Base-by-base conservation (phyloP, 2,888 invertebrate genomes). In the Tipula helvola region DNA sequence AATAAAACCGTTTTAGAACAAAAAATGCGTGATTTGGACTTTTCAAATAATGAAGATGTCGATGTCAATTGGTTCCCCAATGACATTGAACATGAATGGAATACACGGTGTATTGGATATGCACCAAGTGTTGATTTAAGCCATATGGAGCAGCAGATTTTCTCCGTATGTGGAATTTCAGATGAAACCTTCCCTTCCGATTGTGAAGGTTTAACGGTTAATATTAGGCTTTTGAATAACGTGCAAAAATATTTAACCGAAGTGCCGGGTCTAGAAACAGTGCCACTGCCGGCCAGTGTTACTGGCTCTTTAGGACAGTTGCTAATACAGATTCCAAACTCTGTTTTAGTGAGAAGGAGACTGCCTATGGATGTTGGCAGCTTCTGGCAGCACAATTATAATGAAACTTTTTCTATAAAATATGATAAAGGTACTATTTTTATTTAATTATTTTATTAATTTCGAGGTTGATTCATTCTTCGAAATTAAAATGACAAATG, bases 11-110 rank as follows among this genome's bases (percentile, higher is more conserved):
- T n/a, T n/a, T n/a, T n/a, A n/a, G n/a, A n/a, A n/a, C n/a, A n/a
- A n/a, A n/a, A n/a, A n/a, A 87, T 86, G 12, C 86, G 87, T 1
- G 87, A 87, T 87, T 87, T 87, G 83, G 87, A 52, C 2, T 87
- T 87, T 3, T 86, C 87, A n/a, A 86, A 86, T 0, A 86, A 86
- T 41, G 71, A 41, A 2, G 87, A 87, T 86, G 85, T 83, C 2
- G 86, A 87, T 83, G 86, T 87, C 83, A 87, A 87, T 39, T 86
- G 86, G 12, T 86, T 86, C 10, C 36, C 18, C 2, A 86, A 87
- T 41, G 87, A 87, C 2, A 0, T 87, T 0, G 85, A 86, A 13
- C 85, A 86, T 5, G 83, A 28, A 2, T 87, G 87, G 87, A 86
- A 86, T 36, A 86, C 44, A 52, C 83, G 87, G 1, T 87, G 86